These are phyloP conservation scores for Dasypogon diadema DNA, from an alignment of 2,888 invertebrate species.

Conservation along the genomic window DNA sequence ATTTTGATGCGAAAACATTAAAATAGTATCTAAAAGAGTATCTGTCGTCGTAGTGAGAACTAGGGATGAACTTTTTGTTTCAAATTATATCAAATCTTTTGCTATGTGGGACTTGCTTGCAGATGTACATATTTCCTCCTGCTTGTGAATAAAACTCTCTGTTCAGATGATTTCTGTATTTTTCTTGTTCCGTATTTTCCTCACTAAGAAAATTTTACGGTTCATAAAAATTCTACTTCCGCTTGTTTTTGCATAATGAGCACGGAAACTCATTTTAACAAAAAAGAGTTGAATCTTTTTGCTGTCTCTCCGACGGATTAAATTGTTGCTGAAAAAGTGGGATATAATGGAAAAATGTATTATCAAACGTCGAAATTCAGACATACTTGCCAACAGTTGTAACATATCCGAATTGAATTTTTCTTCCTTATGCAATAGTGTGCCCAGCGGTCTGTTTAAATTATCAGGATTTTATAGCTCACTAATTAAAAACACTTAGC, in stretches of 20 bases:
- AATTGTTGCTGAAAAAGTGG: too few relatives aligned
- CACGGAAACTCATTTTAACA: constrained; percentile 7
- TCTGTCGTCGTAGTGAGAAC: neutral
- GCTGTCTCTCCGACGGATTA: too few relatives aligned
- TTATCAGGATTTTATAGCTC: too few relatives aligned
- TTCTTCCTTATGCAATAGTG: too few relatives aligned
- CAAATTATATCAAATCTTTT: neutral
- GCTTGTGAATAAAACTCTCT: neutral
- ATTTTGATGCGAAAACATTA: neutral
- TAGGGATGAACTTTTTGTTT: constrained; percentile 29
- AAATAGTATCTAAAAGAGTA: neutral
- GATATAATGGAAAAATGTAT: too few relatives aligned
- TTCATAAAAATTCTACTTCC: constrained; percentile 33
- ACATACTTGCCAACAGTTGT: too few relatives aligned
- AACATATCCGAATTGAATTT: too few relatives aligned
- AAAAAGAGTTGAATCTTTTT: neutral
- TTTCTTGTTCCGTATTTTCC: constrained; percentile 1
- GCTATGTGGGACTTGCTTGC: neutral
- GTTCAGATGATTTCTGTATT: neutral
- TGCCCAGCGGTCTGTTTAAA: too few relatives aligned
- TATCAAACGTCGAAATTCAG: too few relatives aligned
- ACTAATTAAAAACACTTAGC: too few relatives aligned
- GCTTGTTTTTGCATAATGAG: neutral
- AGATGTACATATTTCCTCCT: neutral
- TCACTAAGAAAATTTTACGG: constrained; percentile 20